These are phyloP conservation scores for Pygocentrus nattereri DNA, from an alignment of 2,797 vertebrate genomes.

Conservation along the genomic window DNA sequence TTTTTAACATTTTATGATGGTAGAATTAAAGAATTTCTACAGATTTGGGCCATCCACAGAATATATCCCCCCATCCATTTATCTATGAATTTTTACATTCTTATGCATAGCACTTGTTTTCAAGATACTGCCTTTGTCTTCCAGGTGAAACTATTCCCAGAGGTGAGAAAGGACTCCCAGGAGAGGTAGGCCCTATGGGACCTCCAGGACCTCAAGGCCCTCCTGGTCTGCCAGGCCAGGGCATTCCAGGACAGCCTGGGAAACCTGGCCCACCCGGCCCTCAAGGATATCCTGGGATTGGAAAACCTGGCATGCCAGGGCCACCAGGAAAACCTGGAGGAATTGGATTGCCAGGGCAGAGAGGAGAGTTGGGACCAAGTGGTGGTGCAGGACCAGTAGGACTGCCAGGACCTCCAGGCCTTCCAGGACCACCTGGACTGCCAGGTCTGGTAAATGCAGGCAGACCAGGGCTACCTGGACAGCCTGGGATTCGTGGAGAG, in stretches of 20 bases:
- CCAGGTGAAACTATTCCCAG: constrained; percentile 72
- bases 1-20: too few species aligned
- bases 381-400: constrained; percentile 88
- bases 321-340: constrained; percentile 93
- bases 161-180: constrained; percentile 85
- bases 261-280: constrained; percentile 87
- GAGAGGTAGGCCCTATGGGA: constrained; percentile 85
- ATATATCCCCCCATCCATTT: neutral
- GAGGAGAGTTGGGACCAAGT: constrained; percentile 88
- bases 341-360: constrained; percentile 86
- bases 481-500: constrained; percentile 85
- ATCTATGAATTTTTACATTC: constrained; percentile 11
- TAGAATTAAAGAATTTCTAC: neutral
- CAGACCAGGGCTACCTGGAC: constrained; percentile 88
- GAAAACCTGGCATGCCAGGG: constrained; percentile 95
- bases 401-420: constrained; percentile 87
- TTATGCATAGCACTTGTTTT: neutral
- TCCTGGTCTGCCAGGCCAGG: constrained; percentile 89
- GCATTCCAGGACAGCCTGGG: constrained; percentile 88
- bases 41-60: neutral
- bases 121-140: constrained; percentile 11
- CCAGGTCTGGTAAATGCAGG: constrained; percentile 90
- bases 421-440: constrained; percentile 90
- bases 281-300: constrained; percentile 90
- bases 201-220: constrained; percentile 88